Evolutionary conservation across 2,888 invertebrate species (phyloP).

Genomic region (Sycophila texana): DNA sequence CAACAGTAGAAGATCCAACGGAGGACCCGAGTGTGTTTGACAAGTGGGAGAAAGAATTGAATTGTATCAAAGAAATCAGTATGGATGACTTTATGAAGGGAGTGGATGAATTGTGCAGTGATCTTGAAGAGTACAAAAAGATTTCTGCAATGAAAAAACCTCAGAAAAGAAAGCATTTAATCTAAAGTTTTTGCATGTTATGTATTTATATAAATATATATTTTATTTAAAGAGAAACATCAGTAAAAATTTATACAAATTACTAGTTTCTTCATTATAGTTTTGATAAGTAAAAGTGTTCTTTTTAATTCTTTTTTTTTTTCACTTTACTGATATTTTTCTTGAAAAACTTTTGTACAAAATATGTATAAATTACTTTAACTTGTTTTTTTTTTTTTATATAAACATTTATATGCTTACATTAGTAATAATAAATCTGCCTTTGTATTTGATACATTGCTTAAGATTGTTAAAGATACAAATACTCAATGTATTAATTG

Average conservation of each 20-base stretch:
- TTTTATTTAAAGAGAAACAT: constrained; percentile 40
- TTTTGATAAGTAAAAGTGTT: not conserved
- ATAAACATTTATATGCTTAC: constrained; percentile 6
- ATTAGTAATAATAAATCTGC: constrained; percentile 20
- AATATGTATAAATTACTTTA: too few relatives aligned
- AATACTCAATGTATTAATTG: constrained; percentile 15
- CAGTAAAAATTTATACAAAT: not conserved
- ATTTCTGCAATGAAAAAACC: constrained; percentile 39
- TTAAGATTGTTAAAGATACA: constrained; percentile 18
- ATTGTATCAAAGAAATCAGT: constrained; percentile 50
- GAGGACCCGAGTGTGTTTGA: constrained; percentile 11
- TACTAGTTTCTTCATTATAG: too few relatives aligned
- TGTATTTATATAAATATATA: constrained; percentile 28
- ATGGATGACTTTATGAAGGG: constrained; percentile 53
- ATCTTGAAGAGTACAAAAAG: constrained; percentile 49
- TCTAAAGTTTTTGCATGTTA: constrained; percentile 35
- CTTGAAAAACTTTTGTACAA: constrained; percentile 16
- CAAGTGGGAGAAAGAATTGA: constrained; percentile 47
- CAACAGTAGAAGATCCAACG: not conserved
- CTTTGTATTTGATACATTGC: constrained; percentile 20
- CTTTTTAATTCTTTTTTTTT: not conserved
- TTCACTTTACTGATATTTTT: constrained; percentile 26
- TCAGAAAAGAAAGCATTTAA: constrained; percentile 40
- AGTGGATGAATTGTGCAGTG: constrained; percentile 48
- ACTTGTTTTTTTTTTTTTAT: constrained; percentile 39